Evolutionary conservation across 2,797 vertebrate genomes (phyloP).

Genomic region (Oreochromis grahami): DNA sequence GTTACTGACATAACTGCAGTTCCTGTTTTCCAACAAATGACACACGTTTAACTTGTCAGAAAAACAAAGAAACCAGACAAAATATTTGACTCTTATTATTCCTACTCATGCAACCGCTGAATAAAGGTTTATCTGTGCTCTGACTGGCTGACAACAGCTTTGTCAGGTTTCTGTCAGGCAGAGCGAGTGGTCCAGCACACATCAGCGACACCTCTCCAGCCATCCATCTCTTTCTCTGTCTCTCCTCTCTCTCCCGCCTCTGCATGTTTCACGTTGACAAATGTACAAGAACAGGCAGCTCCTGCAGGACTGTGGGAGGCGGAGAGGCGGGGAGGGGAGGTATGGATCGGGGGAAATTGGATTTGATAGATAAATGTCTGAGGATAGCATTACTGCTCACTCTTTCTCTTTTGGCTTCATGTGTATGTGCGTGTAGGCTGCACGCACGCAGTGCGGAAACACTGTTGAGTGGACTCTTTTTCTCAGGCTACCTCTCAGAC

Average conservation of each 20-base stretch:
- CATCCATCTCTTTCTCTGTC: constrained; percentile 50
- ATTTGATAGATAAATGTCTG: constrained; percentile 68
- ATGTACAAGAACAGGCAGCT: constrained; percentile 68
- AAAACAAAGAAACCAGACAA: constrained; percentile 35
- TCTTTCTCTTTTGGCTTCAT: neutral
- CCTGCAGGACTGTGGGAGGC: constrained; percentile 57
- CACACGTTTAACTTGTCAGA: constrained; percentile 7
- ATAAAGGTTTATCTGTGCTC: constrained; percentile 38
- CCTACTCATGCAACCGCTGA: constrained; percentile 20
- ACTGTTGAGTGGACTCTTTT: constrained; percentile 47
- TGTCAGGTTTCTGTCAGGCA: constrained; percentile 52
- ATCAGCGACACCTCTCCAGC: constrained; percentile 56
- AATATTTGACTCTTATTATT: constrained; percentile 34
- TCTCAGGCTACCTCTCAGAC: constrained; percentile 52
- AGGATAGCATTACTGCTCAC: constrained; percentile 46
- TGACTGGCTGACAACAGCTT: constrained; percentile 30
- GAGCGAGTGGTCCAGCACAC: constrained; percentile 48
- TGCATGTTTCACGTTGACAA: constrained; percentile 74
- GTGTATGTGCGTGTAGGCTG: constrained; percentile 1
- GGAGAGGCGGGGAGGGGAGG: constrained; percentile 48
- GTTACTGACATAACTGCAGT: neutral
- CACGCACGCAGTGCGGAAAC: neutral
- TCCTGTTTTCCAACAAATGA: constrained; percentile 24
- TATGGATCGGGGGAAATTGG: constrained; percentile 59
- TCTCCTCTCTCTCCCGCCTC: constrained; percentile 31